Evolutionary conservation across 2,888 invertebrate genomes (phyloP).

Genomic region (Schizaphis graminum): DNA sequence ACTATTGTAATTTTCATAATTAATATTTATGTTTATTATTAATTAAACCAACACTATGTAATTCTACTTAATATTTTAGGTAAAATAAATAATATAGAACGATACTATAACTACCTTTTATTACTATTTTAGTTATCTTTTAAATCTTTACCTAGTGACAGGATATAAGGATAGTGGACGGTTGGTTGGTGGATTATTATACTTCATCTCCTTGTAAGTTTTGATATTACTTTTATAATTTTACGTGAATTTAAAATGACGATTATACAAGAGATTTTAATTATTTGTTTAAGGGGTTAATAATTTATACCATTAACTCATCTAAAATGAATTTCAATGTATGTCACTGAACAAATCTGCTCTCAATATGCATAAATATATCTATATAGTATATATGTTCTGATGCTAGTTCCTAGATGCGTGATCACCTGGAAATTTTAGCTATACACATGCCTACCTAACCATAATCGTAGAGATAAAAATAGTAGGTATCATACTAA

Average conservation of each 20-base stretch:
- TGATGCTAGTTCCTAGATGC: too few relatives aligned
- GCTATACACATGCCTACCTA: too few relatives aligned
- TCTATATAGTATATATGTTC: neutral
- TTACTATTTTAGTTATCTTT: neutral
- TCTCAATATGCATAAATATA: neutral
- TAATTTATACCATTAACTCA: neutral
- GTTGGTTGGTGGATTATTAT: neutral
- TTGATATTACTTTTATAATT: neutral
- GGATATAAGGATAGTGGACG: neutral
- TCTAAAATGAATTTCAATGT: neutral
- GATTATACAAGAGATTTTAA: neutral
- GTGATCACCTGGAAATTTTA: too few relatives aligned
- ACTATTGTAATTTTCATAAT: neutral
- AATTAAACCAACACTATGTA: neutral
- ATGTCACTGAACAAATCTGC: neutral
- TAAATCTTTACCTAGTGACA: neutral
- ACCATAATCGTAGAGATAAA: too few relatives aligned
- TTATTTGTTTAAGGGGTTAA: neutral
- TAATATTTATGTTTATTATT: neutral
- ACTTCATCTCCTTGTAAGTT: neutral
- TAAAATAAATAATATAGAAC: neutral
- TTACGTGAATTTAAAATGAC: neutral
- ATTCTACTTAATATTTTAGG: neutral
- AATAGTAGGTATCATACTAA: too few relatives aligned
- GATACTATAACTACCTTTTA: neutral